Conservation (phyloP, 2,113 vertebrate species). For the Ia io region DNA sequence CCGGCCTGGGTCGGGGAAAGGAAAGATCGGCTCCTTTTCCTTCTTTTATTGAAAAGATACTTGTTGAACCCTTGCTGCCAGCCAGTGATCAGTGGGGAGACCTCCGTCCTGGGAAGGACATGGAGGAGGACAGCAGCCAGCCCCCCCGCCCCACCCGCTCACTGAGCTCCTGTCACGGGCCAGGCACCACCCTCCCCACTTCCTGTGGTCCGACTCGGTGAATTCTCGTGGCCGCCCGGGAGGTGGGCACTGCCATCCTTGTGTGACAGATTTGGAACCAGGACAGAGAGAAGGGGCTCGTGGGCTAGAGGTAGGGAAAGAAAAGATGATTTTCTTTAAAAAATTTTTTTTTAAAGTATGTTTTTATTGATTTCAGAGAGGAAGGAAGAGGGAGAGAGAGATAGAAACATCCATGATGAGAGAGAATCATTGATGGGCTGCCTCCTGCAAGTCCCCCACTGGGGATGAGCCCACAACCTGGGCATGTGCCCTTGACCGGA, state of each 20-base stretch:
- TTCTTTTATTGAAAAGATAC: not conserved
- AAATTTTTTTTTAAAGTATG: no score
- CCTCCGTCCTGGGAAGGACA: not conserved
- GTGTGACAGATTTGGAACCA: not conserved
- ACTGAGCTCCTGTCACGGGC: not conserved
- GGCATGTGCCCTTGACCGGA: no score
- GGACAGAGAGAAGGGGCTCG: not conserved
- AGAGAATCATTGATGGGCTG: no score
- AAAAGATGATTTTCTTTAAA: no score
- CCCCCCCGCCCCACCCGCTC: not conserved
- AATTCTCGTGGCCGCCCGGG: not conserved
- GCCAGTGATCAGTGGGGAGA: not conserved
- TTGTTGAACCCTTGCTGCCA: not conserved
- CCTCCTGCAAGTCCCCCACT: no score
- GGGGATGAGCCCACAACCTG: no score
- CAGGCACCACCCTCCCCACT: not conserved
- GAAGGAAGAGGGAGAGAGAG: not conserved
- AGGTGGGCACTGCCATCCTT: not conserved
- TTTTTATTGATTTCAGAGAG: not conserved
- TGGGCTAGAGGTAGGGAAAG: not conserved
- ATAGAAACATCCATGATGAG: no score
- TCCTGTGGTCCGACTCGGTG: rapidly evolving
- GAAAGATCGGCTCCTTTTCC: not conserved
- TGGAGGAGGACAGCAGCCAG: no score
- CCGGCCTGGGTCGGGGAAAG: not conserved